Conservation (phyloP, 2,888 invertebrate species). For the Drosophila stalkeri region DNA sequence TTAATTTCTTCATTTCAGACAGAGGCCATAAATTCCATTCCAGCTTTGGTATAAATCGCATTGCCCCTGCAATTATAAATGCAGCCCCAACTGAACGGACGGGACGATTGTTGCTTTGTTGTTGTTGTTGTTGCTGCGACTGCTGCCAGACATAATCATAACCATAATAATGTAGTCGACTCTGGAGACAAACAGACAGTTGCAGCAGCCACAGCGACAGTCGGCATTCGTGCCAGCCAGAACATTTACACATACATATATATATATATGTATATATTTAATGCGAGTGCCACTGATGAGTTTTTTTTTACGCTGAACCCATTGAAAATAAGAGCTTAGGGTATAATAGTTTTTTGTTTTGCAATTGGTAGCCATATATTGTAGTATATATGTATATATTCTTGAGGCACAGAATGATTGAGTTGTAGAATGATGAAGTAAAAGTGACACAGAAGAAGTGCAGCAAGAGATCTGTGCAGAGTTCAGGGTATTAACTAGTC, state of each 20-base stretch:
- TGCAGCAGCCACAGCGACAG: slow-evolving; percentile 4
- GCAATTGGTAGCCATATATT: background rate
- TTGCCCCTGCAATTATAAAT: slow-evolving; percentile 74
- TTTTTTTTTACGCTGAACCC: slow-evolving; percentile 29
- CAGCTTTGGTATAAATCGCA: slow-evolving; percentile 82
- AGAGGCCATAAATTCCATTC: slow-evolving; percentile 79
- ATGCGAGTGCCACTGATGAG: slow-evolving; percentile 67
- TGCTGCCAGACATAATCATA: slow-evolving; percentile 80
- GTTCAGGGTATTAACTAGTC: background rate
- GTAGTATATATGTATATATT: background rate
- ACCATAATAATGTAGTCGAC: slow-evolving; percentile 77
- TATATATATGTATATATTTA: slow-evolving; percentile 18
- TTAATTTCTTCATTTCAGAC: slow-evolving; percentile 80
- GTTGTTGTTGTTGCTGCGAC: slow-evolving; percentile 46
- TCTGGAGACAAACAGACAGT: slow-evolving; percentile 63
- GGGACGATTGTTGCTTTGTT: slow-evolving; percentile 24
- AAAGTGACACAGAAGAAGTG: background rate
- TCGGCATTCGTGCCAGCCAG: slow-evolving; percentile 2
- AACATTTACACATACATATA: slow-evolving; percentile 4
- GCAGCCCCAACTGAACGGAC: slow-evolving; percentile 30
- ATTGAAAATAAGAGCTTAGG: background rate
- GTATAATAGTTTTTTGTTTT: background rate
- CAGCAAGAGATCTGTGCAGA: too few relatives aligned
- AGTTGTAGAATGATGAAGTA: too few relatives aligned
- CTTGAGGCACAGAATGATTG: too few relatives aligned